Percentiles rank a stretch among this genome's conserved stretches.
phyloP scores from a whole-genome alignment of 2,113 vertebrate species.

The Mobula hypostoma region DNA sequence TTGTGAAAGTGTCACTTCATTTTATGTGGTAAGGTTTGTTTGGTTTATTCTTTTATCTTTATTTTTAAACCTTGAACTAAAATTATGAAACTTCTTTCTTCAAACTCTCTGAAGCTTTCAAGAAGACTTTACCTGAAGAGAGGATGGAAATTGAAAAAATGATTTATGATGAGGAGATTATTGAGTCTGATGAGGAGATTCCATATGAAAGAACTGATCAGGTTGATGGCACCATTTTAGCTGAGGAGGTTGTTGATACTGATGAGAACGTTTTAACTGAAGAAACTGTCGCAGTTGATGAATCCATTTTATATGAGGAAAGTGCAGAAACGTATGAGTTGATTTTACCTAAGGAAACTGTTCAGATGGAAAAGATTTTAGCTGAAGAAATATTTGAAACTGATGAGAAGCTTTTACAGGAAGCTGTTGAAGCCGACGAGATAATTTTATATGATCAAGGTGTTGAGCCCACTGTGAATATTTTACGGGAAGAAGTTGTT shows the following conservation, averaged over 20 bases:
- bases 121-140: conserved; percentile 14
- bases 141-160: not conserved
- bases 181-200: not conserved
- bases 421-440: not conserved
- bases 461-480: no score
- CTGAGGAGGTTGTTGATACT: not conserved
- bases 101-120: conserved; percentile 15
- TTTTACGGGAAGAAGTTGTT: no score
- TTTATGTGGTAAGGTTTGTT: not conserved
- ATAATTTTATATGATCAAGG: no score
- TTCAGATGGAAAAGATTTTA: not conserved
- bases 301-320: not conserved
- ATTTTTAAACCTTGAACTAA: not conserved
- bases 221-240: not conserved
- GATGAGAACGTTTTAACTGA: not conserved
- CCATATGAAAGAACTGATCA: not conserved
- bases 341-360: not conserved
- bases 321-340: not conserved
- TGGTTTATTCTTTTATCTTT: not conserved
- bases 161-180: not conserved
- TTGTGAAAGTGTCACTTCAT: not conserved
- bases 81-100: conserved; percentile 24
- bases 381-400: not conserved
- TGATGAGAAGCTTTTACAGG: conserved; percentile 1
- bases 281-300: not conserved